Percentiles rank a stretch among this genome's conserved stretches.
These are phyloP conservation scores for Eremophila alpestris DNA, from an alignment of 2,797 vertebrate species.

Conservation along the genomic window DNA sequence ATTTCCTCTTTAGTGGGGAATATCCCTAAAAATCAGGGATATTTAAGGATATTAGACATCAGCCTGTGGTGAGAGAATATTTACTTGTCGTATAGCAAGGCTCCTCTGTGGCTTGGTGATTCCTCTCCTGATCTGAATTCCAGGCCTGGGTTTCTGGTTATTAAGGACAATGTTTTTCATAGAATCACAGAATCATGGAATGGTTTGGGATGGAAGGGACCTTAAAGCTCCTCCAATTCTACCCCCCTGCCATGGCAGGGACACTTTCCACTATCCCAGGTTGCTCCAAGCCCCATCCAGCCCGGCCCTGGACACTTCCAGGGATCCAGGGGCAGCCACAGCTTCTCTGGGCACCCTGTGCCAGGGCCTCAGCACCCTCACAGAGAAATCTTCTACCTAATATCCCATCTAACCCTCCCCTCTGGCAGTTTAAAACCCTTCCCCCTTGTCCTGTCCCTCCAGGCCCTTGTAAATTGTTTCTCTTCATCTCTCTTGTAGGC, in stretches of 20 bases:
- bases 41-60: too few species aligned
- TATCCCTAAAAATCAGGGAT: accelerated
- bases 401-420: not conserved
- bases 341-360: not conserved
- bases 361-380: not conserved
- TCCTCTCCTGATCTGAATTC: not conserved
- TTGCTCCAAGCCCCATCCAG: accelerated
- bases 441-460: not conserved
- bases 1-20: not conserved
- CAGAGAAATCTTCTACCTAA: not conserved
- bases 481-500: too few species aligned
- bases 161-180: not conserved
- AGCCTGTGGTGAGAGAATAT: not conserved
- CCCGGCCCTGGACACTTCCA: accelerated
- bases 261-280: not conserved
- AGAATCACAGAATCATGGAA: not conserved
- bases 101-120: accelerated
- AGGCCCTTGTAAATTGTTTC: not conserved
- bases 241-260: not conserved
- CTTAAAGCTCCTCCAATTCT: not conserved
- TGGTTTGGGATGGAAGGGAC: not conserved
- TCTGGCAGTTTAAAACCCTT: not conserved
- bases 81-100: not conserved
- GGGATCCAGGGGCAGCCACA: not conserved
- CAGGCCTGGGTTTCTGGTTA: not conserved